A percentile compares a stretch with the other conserved stretches of the same genome.
Evolutionary conservation across 2,888 invertebrate species (phyloP).

Genomic region (Actias luna): DNA sequence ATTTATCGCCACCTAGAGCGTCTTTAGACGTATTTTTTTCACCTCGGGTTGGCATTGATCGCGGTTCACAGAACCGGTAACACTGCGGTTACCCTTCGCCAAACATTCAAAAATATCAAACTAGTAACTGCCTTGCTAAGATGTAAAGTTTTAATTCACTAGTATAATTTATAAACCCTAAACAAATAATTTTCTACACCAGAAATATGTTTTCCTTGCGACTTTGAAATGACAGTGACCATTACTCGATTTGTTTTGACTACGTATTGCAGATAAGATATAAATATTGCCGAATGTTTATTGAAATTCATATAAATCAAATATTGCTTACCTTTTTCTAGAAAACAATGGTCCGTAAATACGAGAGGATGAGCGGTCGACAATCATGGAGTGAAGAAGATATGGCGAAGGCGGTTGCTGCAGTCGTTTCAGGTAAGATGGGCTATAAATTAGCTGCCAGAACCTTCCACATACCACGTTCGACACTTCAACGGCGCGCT

Average conservation of each 20-base stretch:
- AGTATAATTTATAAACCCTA: not conserved
- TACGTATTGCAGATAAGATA: conserved; percentile 24
- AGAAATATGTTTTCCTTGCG: conserved; percentile 6
- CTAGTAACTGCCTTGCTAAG: conserved; percentile 43
- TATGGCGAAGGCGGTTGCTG: conserved; percentile 76
- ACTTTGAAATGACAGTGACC: conserved; percentile 20
- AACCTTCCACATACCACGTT: conserved; percentile 75
- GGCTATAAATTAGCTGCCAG: conserved; percentile 76
- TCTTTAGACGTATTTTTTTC: conserved; percentile 66
- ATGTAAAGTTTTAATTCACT: conserved; percentile 35
- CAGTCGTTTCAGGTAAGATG: conserved; percentile 77
- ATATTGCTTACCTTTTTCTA: conserved; percentile 42
- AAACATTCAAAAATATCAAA: conserved; percentile 48
- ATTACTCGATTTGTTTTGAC: conserved; percentile 29
- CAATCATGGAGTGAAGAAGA: conserved; percentile 78
- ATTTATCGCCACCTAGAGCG: conserved; percentile 46
- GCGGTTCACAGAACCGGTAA: conserved; percentile 74
- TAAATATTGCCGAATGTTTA: conserved; percentile 16
- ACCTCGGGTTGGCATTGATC: conserved; percentile 75
- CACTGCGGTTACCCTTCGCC: conserved; percentile 74
- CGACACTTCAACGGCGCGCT: conserved; percentile 73
- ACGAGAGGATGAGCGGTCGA: conserved; percentile 78
- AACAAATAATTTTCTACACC: not conserved
- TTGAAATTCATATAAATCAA: conserved; percentile 15
- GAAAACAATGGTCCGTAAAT: conserved; percentile 76